These are phyloP conservation scores for Amblyopsis rosae DNA, from an alignment of 2,113 vertebrate species.

Conservation along the genomic window DNA sequence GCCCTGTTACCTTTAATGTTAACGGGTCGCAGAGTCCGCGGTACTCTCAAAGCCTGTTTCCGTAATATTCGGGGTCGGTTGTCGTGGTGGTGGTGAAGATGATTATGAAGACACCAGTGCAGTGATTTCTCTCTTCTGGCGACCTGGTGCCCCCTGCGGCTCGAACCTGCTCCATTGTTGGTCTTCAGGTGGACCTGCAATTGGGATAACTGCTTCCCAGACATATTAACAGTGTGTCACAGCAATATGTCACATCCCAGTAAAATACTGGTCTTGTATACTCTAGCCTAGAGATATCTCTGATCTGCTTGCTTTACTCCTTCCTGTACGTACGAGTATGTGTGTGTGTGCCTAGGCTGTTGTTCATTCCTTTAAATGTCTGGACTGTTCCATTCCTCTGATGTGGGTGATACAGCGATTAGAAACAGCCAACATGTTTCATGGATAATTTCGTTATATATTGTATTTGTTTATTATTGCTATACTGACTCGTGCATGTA, in stretches of 20 bases:
- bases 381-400: constrained; percentile 44
- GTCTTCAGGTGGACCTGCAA: constrained; percentile 31
- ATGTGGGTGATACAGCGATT: neutral
- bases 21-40: constrained; percentile 77
- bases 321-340: no score
- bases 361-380: constrained; percentile 24
- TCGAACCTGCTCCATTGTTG: constrained; percentile 9
- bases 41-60: constrained; percentile 24
- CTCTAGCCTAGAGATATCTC: no score
- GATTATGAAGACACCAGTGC: constrained; percentile 41
- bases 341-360: neutral
- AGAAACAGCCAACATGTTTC: no score
- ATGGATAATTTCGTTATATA: neutral
- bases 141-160: constrained; percentile 57
- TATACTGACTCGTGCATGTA: no score
- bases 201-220: constrained; percentile 49
- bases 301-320: no score
- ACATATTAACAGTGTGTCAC: constrained; percentile 20
- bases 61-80: constrained; percentile 20
- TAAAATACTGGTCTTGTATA: no score
- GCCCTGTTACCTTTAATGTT: constrained; percentile 80
- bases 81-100: constrained; percentile 23
- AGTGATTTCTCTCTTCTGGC: constrained; percentile 33
- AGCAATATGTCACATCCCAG: no score
- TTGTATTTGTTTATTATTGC: no score